Evolutionary conservation across 2,113 vertebrate species (phyloP).

Genomic region (Trematocara unimaculatum): DNA sequence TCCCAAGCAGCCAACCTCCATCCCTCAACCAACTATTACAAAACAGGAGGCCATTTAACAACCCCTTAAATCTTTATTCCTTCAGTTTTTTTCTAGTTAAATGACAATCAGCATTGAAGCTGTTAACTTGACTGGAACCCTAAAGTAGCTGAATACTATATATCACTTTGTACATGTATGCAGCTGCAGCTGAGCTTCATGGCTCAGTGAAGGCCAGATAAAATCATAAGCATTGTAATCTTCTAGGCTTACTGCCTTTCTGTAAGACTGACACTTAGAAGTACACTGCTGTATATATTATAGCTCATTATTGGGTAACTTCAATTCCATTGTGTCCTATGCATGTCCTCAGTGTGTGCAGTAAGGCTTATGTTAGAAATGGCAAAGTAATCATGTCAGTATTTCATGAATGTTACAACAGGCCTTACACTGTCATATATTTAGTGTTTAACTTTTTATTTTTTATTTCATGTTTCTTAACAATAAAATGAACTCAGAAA

Average conservation of each 20-base stretch:
- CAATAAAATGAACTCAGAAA: slow-evolving; percentile 3
- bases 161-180: slow-evolving; percentile 5
- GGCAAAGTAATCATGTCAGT: slow-evolving; percentile 29
- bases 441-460: slow-evolving; percentile 39
- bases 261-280: not conserved
- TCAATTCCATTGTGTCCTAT: not conserved
- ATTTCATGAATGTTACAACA: slow-evolving; percentile 66
- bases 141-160: slow-evolving; percentile 5
- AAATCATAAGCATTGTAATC: not conserved
- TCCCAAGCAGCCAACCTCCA: slow-evolving; percentile 87
- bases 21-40: slow-evolving; percentile 88
- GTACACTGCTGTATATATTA: not conserved
- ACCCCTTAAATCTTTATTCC: not conserved
- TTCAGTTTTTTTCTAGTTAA: slow-evolving; percentile 2
- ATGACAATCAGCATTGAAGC: slow-evolving; percentile 23
- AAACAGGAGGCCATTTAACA: slow-evolving; percentile 95
- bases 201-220: not conserved
- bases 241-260: not conserved
- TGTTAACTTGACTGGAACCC: slow-evolving; percentile 35
- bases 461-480: slow-evolving; percentile 30
- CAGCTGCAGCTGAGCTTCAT: slow-evolving; percentile 7
- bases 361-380: slow-evolving; percentile 26
- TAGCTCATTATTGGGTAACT: slow-evolving; percentile 20
- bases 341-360: slow-evolving; percentile 20
- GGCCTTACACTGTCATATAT: slow-evolving; percentile 34